A percentile compares a stretch with the other conserved stretches of the same genome.
phyloP scores from a whole-genome alignment of 2,797 vertebrate species.

The Eulemur coronatus region DNA sequence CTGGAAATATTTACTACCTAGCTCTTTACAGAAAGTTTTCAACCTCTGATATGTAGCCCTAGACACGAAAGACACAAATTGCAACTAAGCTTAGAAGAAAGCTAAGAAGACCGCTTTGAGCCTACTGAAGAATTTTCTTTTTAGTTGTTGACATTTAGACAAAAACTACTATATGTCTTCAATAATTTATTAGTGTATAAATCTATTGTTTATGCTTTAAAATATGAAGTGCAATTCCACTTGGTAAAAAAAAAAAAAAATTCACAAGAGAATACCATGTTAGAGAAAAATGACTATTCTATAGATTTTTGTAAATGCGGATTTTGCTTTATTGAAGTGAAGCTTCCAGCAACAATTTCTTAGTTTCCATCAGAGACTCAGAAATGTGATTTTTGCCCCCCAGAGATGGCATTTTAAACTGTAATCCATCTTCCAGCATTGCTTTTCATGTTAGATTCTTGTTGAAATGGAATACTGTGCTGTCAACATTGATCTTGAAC shows the following conservation, averaged over 20 bases:
- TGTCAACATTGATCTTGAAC: fast-evolving
- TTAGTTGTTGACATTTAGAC: not conserved
- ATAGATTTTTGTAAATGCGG: not conserved
- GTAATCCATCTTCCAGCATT: not conserved
- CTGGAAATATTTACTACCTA: not conserved
- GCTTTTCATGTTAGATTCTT: not conserved
- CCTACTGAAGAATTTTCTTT: not conserved
- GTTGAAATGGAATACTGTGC: not conserved
- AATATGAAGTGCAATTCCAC: not conserved
- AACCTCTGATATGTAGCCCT: not conserved
- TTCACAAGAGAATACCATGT: not conserved
- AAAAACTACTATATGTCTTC: not conserved
- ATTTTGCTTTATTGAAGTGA: too few species aligned
- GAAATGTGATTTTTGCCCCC: not conserved
- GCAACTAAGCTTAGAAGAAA: not conserved
- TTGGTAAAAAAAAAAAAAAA: not conserved
- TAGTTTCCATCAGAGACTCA: not conserved
- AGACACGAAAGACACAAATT: fast-evolving
- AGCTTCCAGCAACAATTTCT: not conserved
- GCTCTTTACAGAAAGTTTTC: too few species aligned
- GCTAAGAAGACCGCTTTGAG: not conserved
- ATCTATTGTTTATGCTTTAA: not conserved
- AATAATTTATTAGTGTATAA: too few species aligned
- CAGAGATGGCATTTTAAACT: not conserved
- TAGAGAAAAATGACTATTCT: too few species aligned